A percentile compares a stretch with the other conserved stretches of the same genome.
Conservation (phyloP, 2,113 vertebrate species). For the Nematolebias whitei region DNA sequence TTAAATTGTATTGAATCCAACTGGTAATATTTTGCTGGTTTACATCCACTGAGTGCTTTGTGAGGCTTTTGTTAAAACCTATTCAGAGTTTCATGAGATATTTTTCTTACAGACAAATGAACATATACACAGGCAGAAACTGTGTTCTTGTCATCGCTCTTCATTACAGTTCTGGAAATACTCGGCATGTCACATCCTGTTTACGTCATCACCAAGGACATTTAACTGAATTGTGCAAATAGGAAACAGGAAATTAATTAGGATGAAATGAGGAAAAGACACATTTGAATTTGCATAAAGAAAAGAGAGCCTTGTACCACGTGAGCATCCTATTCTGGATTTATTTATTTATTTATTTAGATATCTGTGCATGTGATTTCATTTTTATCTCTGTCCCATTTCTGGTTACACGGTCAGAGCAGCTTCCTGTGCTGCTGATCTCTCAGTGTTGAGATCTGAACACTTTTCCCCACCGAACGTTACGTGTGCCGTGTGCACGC, state of each 20-base stretch:
- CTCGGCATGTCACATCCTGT: neutral
- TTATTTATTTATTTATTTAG: constrained; percentile 36
- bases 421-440: constrained; percentile 52
- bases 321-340: constrained; percentile 12
- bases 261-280: neutral
- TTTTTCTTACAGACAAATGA: too few species aligned
- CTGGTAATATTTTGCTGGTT: too few species aligned
- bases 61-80: too few species aligned
- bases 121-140: neutral
- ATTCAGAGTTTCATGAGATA: too few species aligned
- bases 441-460: constrained; percentile 53
- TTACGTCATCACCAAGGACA: constrained; percentile 10
- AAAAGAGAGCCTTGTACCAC: neutral
- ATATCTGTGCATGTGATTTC: constrained; percentile 29
- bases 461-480: constrained; percentile 9
- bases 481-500: constrained; percentile 19
- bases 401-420: constrained; percentile 50
- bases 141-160: neutral
- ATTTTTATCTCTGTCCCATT: constrained; percentile 37
- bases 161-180: neutral
- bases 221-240: constrained; percentile 12
- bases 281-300: constrained; percentile 13
- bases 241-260: constrained; percentile 20
- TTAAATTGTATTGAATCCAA: too few species aligned
- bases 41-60: too few species aligned